Evolutionary conservation across 2,888 invertebrate species (phyloP).

Genomic region (Torymus tubicola): DNA sequence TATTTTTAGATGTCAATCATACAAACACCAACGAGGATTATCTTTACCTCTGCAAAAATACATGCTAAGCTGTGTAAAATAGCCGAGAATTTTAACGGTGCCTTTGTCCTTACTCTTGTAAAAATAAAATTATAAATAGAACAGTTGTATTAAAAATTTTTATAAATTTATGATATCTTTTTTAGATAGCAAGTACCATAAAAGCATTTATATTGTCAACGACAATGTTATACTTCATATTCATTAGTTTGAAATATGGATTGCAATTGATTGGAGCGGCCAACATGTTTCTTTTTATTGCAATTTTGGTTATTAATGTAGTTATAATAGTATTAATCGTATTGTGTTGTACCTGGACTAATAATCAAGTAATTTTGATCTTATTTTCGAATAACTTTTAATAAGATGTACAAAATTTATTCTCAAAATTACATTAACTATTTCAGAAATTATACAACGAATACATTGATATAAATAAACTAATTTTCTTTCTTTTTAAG

Average conservation of each 20-base stretch:
- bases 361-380: neutral
- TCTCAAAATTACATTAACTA: too few species aligned
- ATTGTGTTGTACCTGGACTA: conserved; percentile 38
- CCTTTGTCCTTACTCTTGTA: conserved; percentile 42
- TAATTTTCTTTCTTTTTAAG: conserved; percentile 11
- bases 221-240: conserved; percentile 19
- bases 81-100: conserved; percentile 25
- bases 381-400: too few species aligned
- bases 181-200: conserved; percentile 29
- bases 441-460: too few species aligned
- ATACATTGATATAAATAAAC: neutral
- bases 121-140: neutral
- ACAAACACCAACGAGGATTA: neutral
- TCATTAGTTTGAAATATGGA: conserved; percentile 5
- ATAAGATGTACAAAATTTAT: too few species aligned
- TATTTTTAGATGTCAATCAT: neutral
- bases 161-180: neutral
- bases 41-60: conserved; percentile 15
- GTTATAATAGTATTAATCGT: conserved; percentile 24
- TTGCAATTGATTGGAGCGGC: neutral
- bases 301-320: neutral
- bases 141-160: neutral
- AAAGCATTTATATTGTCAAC: conserved; percentile 39
- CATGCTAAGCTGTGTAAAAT: conserved; percentile 35
- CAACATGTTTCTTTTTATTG: neutral